phyloP scores from a whole-genome alignment of 2,888 invertebrate genomes.

The Cheilosia pagana region DNA sequence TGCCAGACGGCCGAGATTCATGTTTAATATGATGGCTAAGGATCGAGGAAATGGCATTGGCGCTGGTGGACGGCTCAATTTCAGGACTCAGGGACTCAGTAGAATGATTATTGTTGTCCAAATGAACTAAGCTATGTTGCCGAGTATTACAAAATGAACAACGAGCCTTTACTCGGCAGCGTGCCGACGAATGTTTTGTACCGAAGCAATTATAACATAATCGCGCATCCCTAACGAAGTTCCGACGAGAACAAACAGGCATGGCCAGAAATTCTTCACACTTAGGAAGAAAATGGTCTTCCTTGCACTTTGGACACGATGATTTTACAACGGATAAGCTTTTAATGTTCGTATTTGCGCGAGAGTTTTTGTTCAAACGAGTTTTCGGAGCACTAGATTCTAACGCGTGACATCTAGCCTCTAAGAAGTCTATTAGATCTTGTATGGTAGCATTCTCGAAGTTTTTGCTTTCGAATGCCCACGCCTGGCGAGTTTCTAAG shows the following conservation, averaged over 20 bases:
- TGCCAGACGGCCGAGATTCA: too few relatives aligned
- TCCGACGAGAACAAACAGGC: too few relatives aligned
- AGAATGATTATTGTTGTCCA: too few relatives aligned
- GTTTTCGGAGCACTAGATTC: constrained; percentile 10
- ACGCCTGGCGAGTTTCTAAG: background rate
- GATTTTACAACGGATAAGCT: background rate
- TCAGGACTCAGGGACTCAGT: too few relatives aligned
- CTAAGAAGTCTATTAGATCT: constrained; percentile 1
- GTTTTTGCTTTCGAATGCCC: background rate
- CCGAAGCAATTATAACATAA: constrained; percentile 34
- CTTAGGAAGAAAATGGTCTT: background rate
- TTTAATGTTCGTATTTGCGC: too few relatives aligned
- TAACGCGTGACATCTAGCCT: background rate
- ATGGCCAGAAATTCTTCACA: background rate
- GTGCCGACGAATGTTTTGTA: constrained; percentile 27
- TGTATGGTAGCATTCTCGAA: background rate
- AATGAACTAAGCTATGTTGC: background rate
- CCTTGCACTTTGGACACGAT: constrained; percentile 1
- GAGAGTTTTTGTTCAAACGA: background rate
- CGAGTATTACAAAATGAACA: background rate
- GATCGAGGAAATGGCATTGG: too few relatives aligned
- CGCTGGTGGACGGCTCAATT: too few relatives aligned
- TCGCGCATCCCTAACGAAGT: too few relatives aligned
- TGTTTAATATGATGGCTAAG: too few relatives aligned
- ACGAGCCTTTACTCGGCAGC: constrained; percentile 4